Evolutionary conservation across 1,140 invertebrate genomes (phyloP), one percentile per base, ranked within the genome.

Genomic region (Megathymus violae): DNA sequence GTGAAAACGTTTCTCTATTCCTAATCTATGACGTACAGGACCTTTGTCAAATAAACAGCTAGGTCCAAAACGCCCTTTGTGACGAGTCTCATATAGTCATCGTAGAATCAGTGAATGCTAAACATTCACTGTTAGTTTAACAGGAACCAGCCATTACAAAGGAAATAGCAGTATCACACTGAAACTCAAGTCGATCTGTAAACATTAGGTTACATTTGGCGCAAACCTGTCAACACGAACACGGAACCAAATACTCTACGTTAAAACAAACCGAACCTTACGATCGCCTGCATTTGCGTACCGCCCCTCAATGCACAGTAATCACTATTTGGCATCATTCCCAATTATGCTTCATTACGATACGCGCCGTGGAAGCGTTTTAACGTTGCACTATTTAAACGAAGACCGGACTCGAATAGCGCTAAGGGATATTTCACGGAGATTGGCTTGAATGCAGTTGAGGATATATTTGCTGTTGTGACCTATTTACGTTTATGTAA

Each of bases 321-420:
- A 59, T 59, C 41, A 59, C 54, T 47, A 47, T 59, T 59, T 59
- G 54, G 54, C 54, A 59, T 59, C 41, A 59, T 31, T 59, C 54
- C 54, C 43, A 59, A 59, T 59, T 59, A 59, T 59, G 36, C 41
- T 59, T 59, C 54, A 59, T 59, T 59, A 59, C 54, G 54, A 59
- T 59, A 59, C 43, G 54, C 25, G 54, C 14, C 31, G 43, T 25
- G 38, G 43, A 34, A 46, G n/a, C 43, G 54, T 59, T 59, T 52
- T 59, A 47, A 47, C 54, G 54, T 40, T 22, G 34, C 13, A 11
- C 41, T 44, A 11, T 58, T 19, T 44, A 46, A 58, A 44, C 41
- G 54, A 7, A 34, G 54, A 40, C 22, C 17, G 13, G n/a, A 11
- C 36, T 22, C 13, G 13, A 25, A 36, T 19, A 25, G 25, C 16